Conservation (phyloP, 2,888 invertebrate genomes). For the Leptopterna dolabrata region DNA sequence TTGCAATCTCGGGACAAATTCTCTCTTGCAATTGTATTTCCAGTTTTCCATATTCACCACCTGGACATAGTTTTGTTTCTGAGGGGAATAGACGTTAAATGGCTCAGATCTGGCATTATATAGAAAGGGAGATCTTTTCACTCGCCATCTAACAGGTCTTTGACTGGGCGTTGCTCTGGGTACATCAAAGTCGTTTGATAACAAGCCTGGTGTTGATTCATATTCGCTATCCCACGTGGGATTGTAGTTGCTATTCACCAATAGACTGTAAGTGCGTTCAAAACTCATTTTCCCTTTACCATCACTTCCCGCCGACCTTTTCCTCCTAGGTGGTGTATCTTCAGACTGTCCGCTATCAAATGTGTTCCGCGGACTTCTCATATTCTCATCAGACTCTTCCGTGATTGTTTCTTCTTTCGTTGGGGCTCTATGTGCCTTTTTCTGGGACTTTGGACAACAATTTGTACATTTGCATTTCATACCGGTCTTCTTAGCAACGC, state of each 20-base stretch:
- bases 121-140: no score
- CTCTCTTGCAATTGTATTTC: background rate
- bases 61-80: background rate
- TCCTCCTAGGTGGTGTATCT: background rate
- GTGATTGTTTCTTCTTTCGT: background rate
- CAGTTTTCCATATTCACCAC: background rate
- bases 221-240: background rate
- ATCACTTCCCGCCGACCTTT: background rate
- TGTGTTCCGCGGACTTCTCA: background rate
- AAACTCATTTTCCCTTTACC: background rate
- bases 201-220: background rate
- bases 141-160: no score
- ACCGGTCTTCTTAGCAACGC: background rate
- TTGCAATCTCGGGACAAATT: background rate
- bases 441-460: background rate
- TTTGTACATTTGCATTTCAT: background rate
- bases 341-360: background rate
- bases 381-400: background rate
- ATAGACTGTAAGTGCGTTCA: background rate
- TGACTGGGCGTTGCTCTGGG: no score
- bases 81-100: background rate
- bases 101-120: background rate
- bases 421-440: background rate
- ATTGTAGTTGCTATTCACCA: background rate
- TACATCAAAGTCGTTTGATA: no score